A percentile compares a stretch with the other conserved stretches of the same genome.
Conservation (phyloP, 2,797 vertebrate genomes). For the Austrolebias charrua region DNA sequence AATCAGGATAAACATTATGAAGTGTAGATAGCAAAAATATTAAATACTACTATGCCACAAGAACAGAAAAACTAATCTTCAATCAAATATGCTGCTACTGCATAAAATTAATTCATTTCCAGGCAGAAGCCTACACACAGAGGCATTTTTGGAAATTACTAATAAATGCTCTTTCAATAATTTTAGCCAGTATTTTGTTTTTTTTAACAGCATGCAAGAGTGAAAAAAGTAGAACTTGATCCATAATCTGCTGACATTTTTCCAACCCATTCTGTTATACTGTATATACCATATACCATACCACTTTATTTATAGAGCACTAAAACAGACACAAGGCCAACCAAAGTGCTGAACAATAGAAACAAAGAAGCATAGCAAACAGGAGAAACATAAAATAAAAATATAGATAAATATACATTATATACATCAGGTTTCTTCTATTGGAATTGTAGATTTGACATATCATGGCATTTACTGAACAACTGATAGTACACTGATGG, state of each 20-base stretch:
- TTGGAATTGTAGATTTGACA: not conserved
- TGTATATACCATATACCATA: too few relatives aligned
- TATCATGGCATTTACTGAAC: not conserved
- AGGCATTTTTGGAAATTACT: not conserved
- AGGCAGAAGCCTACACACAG: not conserved
- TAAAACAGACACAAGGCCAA: too few relatives aligned
- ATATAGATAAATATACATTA: too few relatives aligned
- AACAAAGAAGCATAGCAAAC: too few relatives aligned
- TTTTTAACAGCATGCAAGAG: not conserved
- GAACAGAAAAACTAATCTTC: slow-evolving; percentile 27
- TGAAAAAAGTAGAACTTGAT: not conserved
- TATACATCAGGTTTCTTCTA: not conserved
- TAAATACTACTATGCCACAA: slow-evolving; percentile 34
- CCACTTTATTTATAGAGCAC: too few relatives aligned
- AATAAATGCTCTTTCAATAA: not conserved
- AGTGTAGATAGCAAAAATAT: slow-evolving; percentile 44
- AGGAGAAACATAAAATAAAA: too few relatives aligned
- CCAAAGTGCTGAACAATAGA: too few relatives aligned
- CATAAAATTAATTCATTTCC: slow-evolving; percentile 24
- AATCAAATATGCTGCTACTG: slow-evolving; percentile 16
- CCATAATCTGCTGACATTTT: not conserved
- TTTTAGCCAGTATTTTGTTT: not conserved
- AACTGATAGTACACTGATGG: not conserved
- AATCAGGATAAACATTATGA: slow-evolving; percentile 40
- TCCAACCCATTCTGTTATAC: not conserved